phyloP scores from a whole-genome alignment of 2,797 vertebrate species.

The Gymnoscopelus microlampas region DNA sequence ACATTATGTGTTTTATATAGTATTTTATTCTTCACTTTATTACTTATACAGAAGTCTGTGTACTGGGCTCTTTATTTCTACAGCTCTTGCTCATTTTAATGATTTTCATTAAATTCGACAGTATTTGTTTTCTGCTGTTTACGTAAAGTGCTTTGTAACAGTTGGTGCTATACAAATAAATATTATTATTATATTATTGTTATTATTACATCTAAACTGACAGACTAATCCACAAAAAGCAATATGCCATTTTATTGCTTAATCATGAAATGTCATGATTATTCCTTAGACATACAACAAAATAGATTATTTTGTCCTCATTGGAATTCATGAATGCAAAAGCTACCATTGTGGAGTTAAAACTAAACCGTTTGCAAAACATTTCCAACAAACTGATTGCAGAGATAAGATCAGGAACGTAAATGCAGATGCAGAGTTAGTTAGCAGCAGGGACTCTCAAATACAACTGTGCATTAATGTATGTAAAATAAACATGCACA shows the following conservation, averaged over 20 bases:
- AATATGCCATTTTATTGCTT: not conserved
- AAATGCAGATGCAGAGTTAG: constrained; percentile 11
- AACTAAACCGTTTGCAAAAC: not conserved
- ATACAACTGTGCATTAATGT: not conserved
- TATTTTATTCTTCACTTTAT: no score
- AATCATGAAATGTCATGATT: not conserved
- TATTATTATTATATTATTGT: not conserved
- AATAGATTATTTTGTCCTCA: not conserved
- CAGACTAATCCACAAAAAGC: not conserved
- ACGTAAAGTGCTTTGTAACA: no score
- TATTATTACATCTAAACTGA: no score
- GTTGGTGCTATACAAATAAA: not conserved
- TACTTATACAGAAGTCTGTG: no score
- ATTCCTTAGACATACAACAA: not conserved
- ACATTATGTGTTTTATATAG: no score
- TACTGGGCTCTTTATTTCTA: no score
- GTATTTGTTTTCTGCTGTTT: no score
- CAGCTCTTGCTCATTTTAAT: no score
- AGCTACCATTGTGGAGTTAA: not conserved
- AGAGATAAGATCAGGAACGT: constrained; percentile 3
- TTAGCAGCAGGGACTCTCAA: not conserved
- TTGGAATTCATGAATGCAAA: not conserved
- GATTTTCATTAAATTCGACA: no score
- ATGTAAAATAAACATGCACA: not conserved
- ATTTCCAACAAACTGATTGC: not conserved